Evolutionary conservation across 2,113 vertebrate genomes (phyloP), one percentile per base, ranked within the genome.

Genomic region (Trichomycterus rosablanca): DNA sequence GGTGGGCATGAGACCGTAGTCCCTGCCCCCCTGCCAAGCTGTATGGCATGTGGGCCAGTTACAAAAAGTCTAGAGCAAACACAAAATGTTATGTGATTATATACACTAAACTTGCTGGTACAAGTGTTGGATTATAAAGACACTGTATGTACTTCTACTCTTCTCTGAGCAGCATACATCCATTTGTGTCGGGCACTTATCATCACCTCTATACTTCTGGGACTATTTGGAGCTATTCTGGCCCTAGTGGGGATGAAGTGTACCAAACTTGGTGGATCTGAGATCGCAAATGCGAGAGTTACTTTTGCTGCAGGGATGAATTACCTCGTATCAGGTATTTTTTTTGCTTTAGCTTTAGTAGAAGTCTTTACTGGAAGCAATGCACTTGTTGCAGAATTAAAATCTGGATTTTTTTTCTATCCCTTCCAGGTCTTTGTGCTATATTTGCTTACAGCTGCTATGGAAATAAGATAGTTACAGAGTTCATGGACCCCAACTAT

Each of bases 231-330:
- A 26, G 85, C 85, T 0, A 4, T 95, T 70, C 87, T 93, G 62
- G 91, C 91, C 8, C 85, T 98, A 63, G 76, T 97, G 75, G 96
- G 95, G 46, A 99, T 98, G 94, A 97, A 96, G 72, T 98, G 95
- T 71, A 97, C 95, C 12, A 96, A 94, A 77, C 80, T 98, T 0
- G 96, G 96, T 67, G 96, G 95, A 28, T 87, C 91, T 0, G 89
- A 97, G 32, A 68, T 90, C 48, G 78, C 79, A 20, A 98, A 98
- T 79, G 90, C 92, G 34, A 95, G 85, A 78, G 85, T 94, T 28
- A 93, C 92, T 34, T 93, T 92, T 75, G 86, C 92, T 71, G 91
- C 92, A 49, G 94, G 96, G 54, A 81, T 94, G 67, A 84, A 89
- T 50, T 97, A 91, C 84, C 84, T 97, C 15, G 70, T 92, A 0